Conservation (phyloP, 2,797 vertebrate species). For the Pseudopleuronectes americanus region DNA sequence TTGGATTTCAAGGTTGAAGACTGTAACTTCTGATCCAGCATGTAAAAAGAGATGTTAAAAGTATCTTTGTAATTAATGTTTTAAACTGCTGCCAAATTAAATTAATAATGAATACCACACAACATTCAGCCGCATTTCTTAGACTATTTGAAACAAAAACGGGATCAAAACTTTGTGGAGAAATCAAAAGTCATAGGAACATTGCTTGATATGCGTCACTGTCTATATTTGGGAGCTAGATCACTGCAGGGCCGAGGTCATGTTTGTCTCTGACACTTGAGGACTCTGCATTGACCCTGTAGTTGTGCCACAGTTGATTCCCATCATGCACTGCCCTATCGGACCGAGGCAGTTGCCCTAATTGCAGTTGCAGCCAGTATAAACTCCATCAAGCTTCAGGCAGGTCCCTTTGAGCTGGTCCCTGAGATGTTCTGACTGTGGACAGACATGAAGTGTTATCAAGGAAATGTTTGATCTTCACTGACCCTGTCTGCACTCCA, state of each 20-base stretch:
- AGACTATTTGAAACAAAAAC: neutral
- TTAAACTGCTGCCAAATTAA: too few relatives aligned
- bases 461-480: slow-evolving; percentile 9
- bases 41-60: too few relatives aligned
- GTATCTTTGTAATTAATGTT: too few relatives aligned
- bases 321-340: slow-evolving; percentile 35
- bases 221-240: slow-evolving; percentile 19
- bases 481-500: slow-evolving; percentile 14
- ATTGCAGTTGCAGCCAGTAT: slow-evolving; percentile 44
- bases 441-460: slow-evolving; percentile 20
- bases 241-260: slow-evolving; percentile 42
- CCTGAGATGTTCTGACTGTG: slow-evolving; percentile 2
- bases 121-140: neutral
- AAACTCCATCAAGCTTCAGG: slow-evolving; percentile 36
- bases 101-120: too few relatives aligned
- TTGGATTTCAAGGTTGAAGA: too few relatives aligned
- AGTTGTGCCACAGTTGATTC: slow-evolving; percentile 54
- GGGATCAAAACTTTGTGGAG: too few relatives aligned
- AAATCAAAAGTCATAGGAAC: too few relatives aligned
- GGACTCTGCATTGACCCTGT: slow-evolving; percentile 24
- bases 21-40: too few relatives aligned
- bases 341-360: slow-evolving; percentile 33
- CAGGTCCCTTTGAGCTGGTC: slow-evolving; percentile 23
- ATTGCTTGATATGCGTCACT: too few relatives aligned
- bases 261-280: slow-evolving; percentile 33